These are phyloP conservation scores for Plebejus anna DNA, from an alignment of 2,888 invertebrate genomes.

Conservation along the genomic window DNA sequence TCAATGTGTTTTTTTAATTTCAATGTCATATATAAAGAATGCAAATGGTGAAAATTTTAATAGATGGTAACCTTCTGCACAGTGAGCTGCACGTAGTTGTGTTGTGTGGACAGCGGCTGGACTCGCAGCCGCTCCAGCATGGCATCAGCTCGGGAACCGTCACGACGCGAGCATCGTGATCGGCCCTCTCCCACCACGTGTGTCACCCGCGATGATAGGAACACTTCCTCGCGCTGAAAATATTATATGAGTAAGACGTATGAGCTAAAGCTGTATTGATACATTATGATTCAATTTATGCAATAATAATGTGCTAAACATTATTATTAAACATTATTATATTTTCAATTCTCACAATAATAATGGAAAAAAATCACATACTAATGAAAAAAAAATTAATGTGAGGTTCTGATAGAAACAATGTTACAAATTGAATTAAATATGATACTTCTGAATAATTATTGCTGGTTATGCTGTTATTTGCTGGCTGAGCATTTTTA, in stretches of 20 bases:
- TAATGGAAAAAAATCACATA: background rate
- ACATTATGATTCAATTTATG: background rate
- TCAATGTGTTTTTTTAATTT: background rate
- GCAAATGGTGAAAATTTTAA: conserved; percentile 33
- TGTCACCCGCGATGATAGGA: conserved; percentile 80
- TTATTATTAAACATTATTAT: background rate
- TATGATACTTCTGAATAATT: background rate
- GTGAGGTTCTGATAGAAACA: background rate
- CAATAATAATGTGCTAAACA: background rate
- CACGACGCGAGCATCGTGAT: conserved; percentile 63
- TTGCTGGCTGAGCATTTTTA: background rate
- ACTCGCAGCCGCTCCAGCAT: conserved; percentile 86
- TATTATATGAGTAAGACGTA: conserved; percentile 29
- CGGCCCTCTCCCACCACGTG: conserved; percentile 56
- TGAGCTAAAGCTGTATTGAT: background rate
- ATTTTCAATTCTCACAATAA: background rate
- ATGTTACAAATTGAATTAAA: background rate
- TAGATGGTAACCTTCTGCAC: conserved; percentile 60
- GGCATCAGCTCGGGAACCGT: conserved; percentile 85
- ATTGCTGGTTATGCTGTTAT: background rate
- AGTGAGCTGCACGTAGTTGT: conserved; percentile 58
- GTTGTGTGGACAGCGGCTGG: conserved; percentile 58
- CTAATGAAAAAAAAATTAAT: background rate
- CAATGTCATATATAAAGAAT: background rate
- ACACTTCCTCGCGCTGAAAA: conserved; percentile 80